A percentile compares a stretch with the other conserved stretches of the same genome.
Evolutionary conservation across 2,113 vertebrate species (phyloP).

Genomic region (Lasiurus borealis): DNA sequence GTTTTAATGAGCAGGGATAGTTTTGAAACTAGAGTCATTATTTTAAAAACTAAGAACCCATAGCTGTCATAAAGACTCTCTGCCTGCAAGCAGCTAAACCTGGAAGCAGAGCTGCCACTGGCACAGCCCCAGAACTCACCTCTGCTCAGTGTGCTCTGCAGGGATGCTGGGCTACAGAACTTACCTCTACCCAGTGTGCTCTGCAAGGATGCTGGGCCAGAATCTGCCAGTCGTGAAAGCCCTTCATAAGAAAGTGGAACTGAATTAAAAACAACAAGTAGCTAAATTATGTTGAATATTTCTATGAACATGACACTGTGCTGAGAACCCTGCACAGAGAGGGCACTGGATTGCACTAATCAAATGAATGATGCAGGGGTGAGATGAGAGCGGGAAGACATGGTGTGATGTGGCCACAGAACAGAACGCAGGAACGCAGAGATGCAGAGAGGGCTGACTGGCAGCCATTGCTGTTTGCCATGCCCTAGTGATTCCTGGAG

Average conservation of each 20-base stretch:
- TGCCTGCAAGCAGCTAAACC: neutral
- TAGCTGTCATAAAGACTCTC: neutral
- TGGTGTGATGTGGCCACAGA: fast-evolving
- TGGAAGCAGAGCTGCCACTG: neutral
- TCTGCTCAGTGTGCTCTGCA: neutral
- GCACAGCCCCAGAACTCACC: neutral
- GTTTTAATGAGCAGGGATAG: constrained; percentile 47
- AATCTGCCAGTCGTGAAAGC: neutral
- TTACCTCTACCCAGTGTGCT: too few species aligned
- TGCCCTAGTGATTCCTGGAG: too few species aligned
- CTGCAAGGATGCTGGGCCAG: too few species aligned
- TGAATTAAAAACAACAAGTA: neutral
- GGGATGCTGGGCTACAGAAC: too few species aligned
- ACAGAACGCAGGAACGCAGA: too few species aligned
- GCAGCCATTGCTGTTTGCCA: too few species aligned
- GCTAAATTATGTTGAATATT: neutral
- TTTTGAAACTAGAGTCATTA: constrained; percentile 57
- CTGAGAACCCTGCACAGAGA: neutral
- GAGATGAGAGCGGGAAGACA: neutral
- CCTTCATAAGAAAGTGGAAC: neutral
- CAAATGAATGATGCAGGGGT: neutral
- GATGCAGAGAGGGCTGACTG: too few species aligned
- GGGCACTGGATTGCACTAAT: too few species aligned
- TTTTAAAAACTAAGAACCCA: constrained; percentile 26
- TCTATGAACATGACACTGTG: neutral